These are phyloP conservation scores for Danio jaintianensis DNA, from an alignment of 2,797 vertebrate species.

Conservation along the genomic window DNA sequence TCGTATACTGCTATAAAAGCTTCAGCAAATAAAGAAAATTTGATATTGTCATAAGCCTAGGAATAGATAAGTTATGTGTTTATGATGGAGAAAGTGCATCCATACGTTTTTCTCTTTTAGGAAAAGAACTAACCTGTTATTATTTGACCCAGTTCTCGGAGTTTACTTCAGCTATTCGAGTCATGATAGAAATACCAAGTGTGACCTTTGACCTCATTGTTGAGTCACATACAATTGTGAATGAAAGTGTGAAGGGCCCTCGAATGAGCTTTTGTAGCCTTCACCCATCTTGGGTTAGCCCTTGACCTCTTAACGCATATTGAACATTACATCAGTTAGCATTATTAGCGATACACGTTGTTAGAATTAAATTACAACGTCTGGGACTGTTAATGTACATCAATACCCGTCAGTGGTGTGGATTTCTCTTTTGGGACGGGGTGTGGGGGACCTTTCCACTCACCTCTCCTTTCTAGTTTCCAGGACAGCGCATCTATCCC, in stretches of 20 bases:
- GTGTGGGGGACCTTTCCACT: constrained; percentile 8
- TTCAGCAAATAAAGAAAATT: too few species aligned
- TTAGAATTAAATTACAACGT: constrained; percentile 42
- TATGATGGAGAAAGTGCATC: not conserved
- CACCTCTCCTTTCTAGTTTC: constrained; percentile 43
- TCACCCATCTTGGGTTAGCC: not conserved
- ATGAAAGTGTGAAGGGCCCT: constrained; percentile 37
- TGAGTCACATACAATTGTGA: constrained; percentile 30
- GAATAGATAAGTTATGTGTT: constrained; percentile 5
- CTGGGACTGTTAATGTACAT: constrained; percentile 36
- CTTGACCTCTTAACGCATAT: constrained; percentile 19
- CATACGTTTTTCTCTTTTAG: not conserved
- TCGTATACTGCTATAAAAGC: too few species aligned
- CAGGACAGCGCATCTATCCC: constrained; percentile 28
- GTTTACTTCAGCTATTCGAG: constrained; percentile 20
- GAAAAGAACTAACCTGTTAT: constrained; percentile 15
- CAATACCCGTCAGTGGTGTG: constrained; percentile 27
- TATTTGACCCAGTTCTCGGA: constrained; percentile 3
- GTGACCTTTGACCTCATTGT: constrained; percentile 32
- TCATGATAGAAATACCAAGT: constrained; percentile 3
- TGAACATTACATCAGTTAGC: constrained; percentile 34
- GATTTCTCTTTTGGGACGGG: constrained; percentile 32
- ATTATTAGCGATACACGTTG: constrained; percentile 27
- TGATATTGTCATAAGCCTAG: not conserved
- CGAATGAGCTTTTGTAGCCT: constrained; percentile 19